phyloP scores from a whole-genome alignment of 2,113 vertebrate genomes.

The Procapra przewalskii region DNA sequence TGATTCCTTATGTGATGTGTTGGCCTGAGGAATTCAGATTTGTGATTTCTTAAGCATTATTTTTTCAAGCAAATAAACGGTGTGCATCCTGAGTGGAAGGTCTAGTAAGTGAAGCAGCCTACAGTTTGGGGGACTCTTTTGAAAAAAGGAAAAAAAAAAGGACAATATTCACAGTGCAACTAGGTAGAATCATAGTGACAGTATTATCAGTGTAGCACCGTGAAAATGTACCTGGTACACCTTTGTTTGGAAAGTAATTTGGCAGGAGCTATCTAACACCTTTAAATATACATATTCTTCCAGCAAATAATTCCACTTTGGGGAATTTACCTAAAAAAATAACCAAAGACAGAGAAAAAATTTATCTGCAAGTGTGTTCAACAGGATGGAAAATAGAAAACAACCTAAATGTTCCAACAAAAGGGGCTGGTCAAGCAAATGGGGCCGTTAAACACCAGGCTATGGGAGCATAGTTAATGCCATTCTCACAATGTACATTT shows the following conservation, averaged over 20 bases:
- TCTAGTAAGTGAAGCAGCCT: not conserved
- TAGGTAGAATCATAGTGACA: not conserved
- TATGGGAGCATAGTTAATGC: not conserved
- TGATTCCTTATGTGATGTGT: not conserved
- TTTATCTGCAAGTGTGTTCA: not conserved
- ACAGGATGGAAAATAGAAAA: not conserved
- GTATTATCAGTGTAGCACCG: not conserved
- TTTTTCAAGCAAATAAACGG: not conserved
- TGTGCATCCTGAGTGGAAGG: not conserved
- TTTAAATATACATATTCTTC: not conserved
- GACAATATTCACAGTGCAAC: not conserved
- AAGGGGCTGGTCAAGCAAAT: not conserved
- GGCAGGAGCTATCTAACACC: not conserved
- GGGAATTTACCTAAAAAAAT: not conserved
- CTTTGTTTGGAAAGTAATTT: not conserved
- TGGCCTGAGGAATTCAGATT: not conserved
- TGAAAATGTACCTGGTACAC: not conserved
- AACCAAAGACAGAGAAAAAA: not conserved
- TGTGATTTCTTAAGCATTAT: not conserved
- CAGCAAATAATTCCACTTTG: not conserved
- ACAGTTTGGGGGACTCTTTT: not conserved
- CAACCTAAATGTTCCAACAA: not conserved
- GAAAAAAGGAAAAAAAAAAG: not conserved
- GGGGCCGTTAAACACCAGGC: not conserved
- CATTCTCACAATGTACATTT: not conserved